Conservation (phyloP, 2,797 vertebrate genomes). For the Labeo calbasu region DNA sequence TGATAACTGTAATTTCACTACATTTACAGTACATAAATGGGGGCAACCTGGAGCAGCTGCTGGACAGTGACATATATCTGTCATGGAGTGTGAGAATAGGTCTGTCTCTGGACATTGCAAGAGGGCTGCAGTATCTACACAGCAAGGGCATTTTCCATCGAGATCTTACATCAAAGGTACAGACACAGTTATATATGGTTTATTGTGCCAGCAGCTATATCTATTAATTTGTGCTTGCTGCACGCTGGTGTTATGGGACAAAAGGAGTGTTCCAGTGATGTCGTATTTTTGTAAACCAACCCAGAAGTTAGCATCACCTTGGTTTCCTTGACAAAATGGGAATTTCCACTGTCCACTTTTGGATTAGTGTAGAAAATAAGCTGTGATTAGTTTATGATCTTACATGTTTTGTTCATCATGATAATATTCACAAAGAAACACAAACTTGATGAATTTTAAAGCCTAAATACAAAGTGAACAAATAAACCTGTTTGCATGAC, state of each 20-base stretch:
- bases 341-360: background rate
- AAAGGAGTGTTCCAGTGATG: background rate
- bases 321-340: background rate
- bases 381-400: background rate
- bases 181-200: background rate
- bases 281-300: background rate
- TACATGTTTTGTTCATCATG: background rate
- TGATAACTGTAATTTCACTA: slow-evolving; percentile 33
- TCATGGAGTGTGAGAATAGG: slow-evolving; percentile 81
- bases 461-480: background rate
- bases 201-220: background rate
- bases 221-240: background rate
- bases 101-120: slow-evolving; percentile 84
- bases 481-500: background rate
- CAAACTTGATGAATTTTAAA: background rate
- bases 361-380: background rate
- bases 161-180: slow-evolving; percentile 88
- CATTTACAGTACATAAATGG: slow-evolving; percentile 83
- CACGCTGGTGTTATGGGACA: background rate
- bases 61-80: slow-evolving; percentile 81
- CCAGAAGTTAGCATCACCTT: background rate
- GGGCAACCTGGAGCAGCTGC: slow-evolving; percentile 87
- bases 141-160: slow-evolving; percentile 88
- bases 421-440: background rate
- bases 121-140: slow-evolving; percentile 85